Percentiles rank a stretch among this genome's conserved stretches.
Conservation (phyloP, 2,888 invertebrate species). For the Volucella zonaria region DNA sequence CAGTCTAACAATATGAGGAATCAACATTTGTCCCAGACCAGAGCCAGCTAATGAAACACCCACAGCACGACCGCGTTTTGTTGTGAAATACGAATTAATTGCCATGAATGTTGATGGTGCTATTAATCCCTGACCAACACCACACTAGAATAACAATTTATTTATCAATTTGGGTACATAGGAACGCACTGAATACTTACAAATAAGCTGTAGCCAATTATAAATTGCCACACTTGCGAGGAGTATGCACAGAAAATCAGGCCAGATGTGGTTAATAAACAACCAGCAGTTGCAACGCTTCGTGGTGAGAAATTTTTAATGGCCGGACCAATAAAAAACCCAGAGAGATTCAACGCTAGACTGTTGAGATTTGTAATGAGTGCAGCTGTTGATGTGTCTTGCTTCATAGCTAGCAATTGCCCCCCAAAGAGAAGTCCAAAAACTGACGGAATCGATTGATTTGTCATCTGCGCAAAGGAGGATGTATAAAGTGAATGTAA, state of each 20-base stretch:
- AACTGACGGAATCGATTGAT: constrained; percentile 88
- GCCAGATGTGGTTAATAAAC: constrained; percentile 84
- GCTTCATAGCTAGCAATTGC: constrained; percentile 85
- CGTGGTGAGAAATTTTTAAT: constrained; percentile 85
- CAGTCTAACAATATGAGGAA: constrained; percentile 88
- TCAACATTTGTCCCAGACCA: constrained; percentile 88
- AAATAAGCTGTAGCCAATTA: constrained; percentile 84
- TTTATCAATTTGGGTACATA: not conserved
- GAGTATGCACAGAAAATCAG: constrained; percentile 84
- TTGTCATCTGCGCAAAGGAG: constrained; percentile 84
- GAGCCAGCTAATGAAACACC: constrained; percentile 90
- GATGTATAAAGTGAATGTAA: not conserved
- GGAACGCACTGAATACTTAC: constrained; percentile 80
- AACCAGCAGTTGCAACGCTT: constrained; percentile 84
- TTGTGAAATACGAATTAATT: constrained; percentile 88
- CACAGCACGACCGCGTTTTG: constrained; percentile 88
- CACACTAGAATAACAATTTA: constrained; percentile 82
- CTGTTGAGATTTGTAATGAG: constrained; percentile 87
- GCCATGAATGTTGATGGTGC: constrained; percentile 89
- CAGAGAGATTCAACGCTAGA: constrained; percentile 81
- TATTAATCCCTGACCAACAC: constrained; percentile 87
- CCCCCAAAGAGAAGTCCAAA: constrained; percentile 88
- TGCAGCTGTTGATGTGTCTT: constrained; percentile 87
- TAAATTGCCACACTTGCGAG: constrained; percentile 84
- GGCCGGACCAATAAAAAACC: constrained; percentile 88